Percentiles rank a stretch among this genome's conserved stretches.
phyloP scores from a whole-genome alignment of 2,797 vertebrate species.

The Pangasius krempfi region DNA sequence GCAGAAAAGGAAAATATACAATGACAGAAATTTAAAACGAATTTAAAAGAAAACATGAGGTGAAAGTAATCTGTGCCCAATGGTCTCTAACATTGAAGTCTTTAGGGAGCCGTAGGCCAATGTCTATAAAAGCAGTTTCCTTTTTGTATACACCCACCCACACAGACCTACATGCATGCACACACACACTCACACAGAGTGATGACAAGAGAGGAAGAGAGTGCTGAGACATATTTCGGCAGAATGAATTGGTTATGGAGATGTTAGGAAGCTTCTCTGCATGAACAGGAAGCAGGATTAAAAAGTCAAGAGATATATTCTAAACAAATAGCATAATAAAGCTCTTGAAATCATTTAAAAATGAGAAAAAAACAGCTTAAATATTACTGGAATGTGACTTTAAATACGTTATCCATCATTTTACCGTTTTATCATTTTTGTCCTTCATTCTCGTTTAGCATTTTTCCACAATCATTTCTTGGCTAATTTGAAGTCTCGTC shows the following conservation, averaged over 20 bases:
- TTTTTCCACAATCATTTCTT: neutral
- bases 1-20: neutral
- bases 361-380: neutral
- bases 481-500: neutral
- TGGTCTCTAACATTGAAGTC: conserved; percentile 11
- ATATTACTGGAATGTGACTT: neutral
- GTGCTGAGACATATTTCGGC: neutral
- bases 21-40: neutral
- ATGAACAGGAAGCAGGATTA: neutral
- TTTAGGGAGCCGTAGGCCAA: neutral
- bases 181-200: neutral
- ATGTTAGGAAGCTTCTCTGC: neutral
- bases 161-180: neutral
- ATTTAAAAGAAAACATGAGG: neutral
- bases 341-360: neutral
- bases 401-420: neutral
- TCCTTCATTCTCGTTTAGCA: neutral
- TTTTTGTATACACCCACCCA: neutral
- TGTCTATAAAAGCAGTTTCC: conserved; percentile 10
- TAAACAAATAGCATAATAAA: neutral
- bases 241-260: conserved; percentile 5
- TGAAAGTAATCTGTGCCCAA: conserved; percentile 2
- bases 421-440: neutral
- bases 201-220: neutral
- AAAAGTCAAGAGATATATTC: neutral